These are phyloP conservation scores for Andrena dorsata DNA, from an alignment of 2,888 invertebrate species.

Conservation along the genomic window DNA sequence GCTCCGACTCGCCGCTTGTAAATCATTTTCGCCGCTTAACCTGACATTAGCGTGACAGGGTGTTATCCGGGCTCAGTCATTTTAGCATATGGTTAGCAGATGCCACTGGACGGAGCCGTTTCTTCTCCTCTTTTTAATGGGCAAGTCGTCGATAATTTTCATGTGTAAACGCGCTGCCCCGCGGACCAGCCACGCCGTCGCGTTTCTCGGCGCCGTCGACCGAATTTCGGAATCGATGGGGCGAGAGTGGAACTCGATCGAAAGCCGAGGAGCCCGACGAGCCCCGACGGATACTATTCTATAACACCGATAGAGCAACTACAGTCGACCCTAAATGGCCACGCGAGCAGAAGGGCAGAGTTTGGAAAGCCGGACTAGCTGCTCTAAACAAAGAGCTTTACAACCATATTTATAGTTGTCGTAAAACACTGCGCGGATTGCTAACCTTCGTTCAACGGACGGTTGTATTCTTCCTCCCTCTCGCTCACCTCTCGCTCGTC, in stretches of 20 bases:
- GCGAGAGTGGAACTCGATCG: background rate
- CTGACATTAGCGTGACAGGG: constrained; percentile 76
- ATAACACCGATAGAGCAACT: background rate
- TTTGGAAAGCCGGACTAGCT: constrained; percentile 82
- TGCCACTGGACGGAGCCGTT: constrained; percentile 61
- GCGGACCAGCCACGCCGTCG: background rate
- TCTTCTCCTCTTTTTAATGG: constrained; percentile 57
- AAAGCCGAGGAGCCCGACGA: background rate
- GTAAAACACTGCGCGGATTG: constrained; percentile 84
- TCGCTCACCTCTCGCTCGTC: constrained; percentile 48
- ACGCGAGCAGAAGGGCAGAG: constrained; percentile 63
- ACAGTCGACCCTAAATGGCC: constrained; percentile 58
- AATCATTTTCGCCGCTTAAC: constrained; percentile 75
- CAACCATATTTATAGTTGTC: constrained; percentile 84
- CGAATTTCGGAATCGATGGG: background rate
- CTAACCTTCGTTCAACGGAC: constrained; percentile 80
- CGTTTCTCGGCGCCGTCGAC: background rate
- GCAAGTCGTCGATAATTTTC: constrained; percentile 64
- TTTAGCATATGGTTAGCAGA: constrained; percentile 75
- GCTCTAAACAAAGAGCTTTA: constrained; percentile 84
- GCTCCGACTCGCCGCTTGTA: constrained; percentile 70
- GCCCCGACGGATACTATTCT: background rate
- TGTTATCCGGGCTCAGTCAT: constrained; percentile 71
- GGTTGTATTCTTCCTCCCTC: constrained; percentile 32
- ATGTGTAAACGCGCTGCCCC: constrained; percentile 54